A percentile compares a stretch with the other conserved stretches of the same genome.
Conservation (phyloP, 1,140 invertebrate species). For the Patella vulgata region DNA sequence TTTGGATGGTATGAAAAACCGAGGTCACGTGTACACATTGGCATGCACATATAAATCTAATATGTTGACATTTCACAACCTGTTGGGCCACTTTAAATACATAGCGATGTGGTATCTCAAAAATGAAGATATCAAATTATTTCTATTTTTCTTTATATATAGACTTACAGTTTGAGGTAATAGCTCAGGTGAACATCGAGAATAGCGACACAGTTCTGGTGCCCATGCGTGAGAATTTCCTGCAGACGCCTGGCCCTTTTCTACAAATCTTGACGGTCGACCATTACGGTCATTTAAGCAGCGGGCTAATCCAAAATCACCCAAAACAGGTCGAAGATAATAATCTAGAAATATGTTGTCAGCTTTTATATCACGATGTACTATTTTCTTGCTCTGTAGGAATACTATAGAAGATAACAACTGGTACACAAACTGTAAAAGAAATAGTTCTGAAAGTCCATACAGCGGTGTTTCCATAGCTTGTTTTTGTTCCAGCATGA, state of each 20-base stretch:
- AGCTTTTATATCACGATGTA: conserved; percentile 44
- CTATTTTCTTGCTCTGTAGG: conserved; percentile 28
- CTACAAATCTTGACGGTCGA: neutral
- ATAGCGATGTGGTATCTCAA: no score
- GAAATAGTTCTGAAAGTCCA: conserved; percentile 23
- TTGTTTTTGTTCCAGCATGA: conserved; percentile 21
- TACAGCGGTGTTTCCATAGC: conserved; percentile 7
- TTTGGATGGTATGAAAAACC: no score
- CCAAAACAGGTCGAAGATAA: conserved; percentile 36
- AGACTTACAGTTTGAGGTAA: conserved; percentile 21
- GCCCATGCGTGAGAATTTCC: conserved; percentile 34
- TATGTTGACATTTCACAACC: no score
- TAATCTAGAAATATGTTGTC: conserved; percentile 44
- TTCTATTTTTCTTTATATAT: no score
- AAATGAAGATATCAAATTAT: no score
- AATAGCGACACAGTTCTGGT: conserved; percentile 25
- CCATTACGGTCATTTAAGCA: conserved; percentile 7
- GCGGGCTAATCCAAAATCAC: conserved; percentile 31
- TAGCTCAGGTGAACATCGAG: conserved; percentile 4
- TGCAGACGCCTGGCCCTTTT: conserved; percentile 12
- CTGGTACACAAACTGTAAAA: conserved; percentile 41
- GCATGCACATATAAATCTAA: no score
- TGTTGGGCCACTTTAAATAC: no score
- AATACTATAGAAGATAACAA: conserved; percentile 33
- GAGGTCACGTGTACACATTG: no score